These are phyloP conservation scores for Dioctria rufipes DNA, from an alignment of 2,888 invertebrate genomes.

Conservation along the genomic window DNA sequence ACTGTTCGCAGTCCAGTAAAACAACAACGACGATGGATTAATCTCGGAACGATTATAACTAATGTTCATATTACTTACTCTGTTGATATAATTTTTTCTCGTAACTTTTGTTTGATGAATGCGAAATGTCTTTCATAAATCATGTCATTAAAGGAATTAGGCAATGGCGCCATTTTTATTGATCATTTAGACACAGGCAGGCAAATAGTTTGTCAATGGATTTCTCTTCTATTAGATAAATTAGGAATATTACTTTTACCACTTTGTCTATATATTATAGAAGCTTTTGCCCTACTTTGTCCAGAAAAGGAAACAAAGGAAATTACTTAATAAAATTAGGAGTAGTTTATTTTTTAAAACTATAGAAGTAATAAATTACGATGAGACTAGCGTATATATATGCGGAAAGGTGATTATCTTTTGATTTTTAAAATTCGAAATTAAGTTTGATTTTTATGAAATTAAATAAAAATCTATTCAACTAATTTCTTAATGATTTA, in stretches of 20 bases:
- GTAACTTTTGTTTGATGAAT: conserved; percentile 49
- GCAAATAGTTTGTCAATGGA: conserved; percentile 49
- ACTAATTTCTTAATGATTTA: no score
- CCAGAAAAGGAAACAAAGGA: not conserved
- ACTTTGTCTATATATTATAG: not conserved
- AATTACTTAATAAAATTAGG: not conserved
- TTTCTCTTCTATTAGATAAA: conserved; percentile 22
- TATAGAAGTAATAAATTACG: no score
- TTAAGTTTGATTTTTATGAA: no score
- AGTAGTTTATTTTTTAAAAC: no score
- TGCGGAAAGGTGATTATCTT: no score
- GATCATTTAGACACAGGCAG: conserved; percentile 33
- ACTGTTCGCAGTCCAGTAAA: not conserved
- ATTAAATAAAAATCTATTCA: no score
- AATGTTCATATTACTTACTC: conserved; percentile 14
- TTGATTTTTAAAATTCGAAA: no score
- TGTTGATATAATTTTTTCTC: conserved; percentile 49
- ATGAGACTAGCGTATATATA: no score
- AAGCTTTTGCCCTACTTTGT: conserved; percentile 28
- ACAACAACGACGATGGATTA: conserved; percentile 19
- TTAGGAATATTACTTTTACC: conserved; percentile 39
- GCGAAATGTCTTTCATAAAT: conserved; percentile 43
- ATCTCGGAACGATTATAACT: conserved; percentile 48
- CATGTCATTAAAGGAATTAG: conserved; percentile 38
- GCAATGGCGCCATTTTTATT: conserved; percentile 48